A percentile compares a stretch with the other conserved stretches of the same genome.
These are phyloP conservation scores for Amphipoea oculea DNA, from an alignment of 2,888 invertebrate species.

Conservation along the genomic window DNA sequence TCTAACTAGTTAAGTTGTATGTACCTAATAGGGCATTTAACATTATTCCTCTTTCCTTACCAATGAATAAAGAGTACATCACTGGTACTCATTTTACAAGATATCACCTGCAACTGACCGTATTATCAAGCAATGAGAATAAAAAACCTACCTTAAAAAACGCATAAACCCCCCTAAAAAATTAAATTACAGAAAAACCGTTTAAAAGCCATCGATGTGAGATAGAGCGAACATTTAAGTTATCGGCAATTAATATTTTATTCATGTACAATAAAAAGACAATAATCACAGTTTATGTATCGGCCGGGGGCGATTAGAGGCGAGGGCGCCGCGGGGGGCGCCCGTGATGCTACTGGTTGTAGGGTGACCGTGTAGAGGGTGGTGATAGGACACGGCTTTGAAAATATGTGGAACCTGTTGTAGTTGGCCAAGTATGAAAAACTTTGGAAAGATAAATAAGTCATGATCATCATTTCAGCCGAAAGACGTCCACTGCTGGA, in stretches of 20 bases:
- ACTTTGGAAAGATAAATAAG: not conserved
- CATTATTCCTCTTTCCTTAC: not conserved
- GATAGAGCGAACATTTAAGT: conserved; percentile 62
- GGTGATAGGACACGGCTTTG: not conserved
- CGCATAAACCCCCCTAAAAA: conserved; percentile 22
- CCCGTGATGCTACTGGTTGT: conserved; percentile 49
- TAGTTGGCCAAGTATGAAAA: not conserved
- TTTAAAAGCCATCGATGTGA: conserved; percentile 50
- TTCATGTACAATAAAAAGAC: conserved; percentile 83
- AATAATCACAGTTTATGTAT: conserved; percentile 86
- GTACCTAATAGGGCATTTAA: too few species aligned
- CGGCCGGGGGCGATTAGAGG: conserved; percentile 80
- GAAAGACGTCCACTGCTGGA: too few species aligned
- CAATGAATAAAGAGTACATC: not conserved
- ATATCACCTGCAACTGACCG: not conserved
- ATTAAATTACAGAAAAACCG: conserved; percentile 40
- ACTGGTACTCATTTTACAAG: not conserved
- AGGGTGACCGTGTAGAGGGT: conserved; percentile 33
- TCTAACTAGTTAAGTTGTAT: too few species aligned
- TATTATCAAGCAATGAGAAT: not conserved
- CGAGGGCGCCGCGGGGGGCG: conserved; percentile 63
- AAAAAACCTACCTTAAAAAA: not conserved
- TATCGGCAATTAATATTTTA: conserved; percentile 77
- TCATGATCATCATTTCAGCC: too few species aligned
- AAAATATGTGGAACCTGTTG: not conserved